Percentiles rank a stretch among this genome's conserved stretches.
Conservation (phyloP, 2,113 vertebrate species). For the Melanocharis versteri region DNA sequence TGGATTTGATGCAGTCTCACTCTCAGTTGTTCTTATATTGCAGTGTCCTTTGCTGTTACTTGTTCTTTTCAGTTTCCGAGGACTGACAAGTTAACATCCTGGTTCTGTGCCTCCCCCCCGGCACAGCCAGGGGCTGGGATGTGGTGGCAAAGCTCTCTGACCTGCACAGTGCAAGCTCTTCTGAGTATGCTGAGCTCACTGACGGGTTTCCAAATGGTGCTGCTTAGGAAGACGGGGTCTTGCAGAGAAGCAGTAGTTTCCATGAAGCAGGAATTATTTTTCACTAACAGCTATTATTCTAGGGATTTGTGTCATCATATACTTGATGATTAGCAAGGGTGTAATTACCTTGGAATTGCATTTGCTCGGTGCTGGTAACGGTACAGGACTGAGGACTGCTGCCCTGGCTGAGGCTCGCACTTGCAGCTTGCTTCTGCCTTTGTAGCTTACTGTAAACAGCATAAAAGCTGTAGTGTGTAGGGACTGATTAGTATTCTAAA, state of each 20-base stretch:
- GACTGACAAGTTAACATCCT: neutral
- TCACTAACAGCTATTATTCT: neutral
- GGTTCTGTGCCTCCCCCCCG: neutral
- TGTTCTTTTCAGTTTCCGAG: neutral
- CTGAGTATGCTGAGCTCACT: accelerated
- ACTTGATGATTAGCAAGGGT: neutral
- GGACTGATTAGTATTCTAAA: constrained; percentile 46
- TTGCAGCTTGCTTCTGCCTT: constrained; percentile 26
- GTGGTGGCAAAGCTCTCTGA: neutral
- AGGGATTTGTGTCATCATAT: neutral
- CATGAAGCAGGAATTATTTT: neutral
- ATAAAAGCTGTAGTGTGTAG: constrained; percentile 51
- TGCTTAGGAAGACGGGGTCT: neutral
- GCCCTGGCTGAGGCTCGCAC: neutral
- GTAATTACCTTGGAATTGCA: neutral
- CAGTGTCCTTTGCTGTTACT: neutral
- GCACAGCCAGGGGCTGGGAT: neutral
- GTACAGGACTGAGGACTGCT: neutral
- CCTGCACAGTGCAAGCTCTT: neutral
- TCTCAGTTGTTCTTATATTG: neutral
- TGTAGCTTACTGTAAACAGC: constrained; percentile 20
- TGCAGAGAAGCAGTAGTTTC: neutral
- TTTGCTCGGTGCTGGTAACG: neutral
- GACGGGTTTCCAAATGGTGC: neutral
- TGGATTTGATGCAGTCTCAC: neutral